phyloP scores from a whole-genome alignment of 1,140 invertebrate genomes.

The Leptoteleia sp. region DNA sequence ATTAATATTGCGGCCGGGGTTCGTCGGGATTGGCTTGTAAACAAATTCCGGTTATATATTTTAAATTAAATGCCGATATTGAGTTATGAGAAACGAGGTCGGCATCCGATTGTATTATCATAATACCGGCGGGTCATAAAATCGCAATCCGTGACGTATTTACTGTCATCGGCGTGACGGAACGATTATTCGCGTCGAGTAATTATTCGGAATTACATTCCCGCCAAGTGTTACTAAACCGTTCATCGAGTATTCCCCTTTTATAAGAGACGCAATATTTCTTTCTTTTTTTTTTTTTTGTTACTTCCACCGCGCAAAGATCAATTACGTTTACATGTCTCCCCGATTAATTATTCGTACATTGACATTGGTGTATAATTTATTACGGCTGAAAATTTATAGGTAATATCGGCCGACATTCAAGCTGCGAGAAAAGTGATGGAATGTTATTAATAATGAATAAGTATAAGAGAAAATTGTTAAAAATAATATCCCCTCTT shows the following conservation, averaged over 20 bases:
- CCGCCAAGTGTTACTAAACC: background rate
- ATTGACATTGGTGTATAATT: no score
- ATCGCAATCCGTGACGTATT: background rate
- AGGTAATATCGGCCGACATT: no score
- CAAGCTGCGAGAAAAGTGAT: no score
- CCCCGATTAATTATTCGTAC: background rate
- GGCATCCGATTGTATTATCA: background rate
- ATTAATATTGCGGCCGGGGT: no score
- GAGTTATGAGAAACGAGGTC: background rate
- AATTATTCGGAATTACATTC: background rate
- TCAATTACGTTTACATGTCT: no score
- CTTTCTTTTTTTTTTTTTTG: no score
- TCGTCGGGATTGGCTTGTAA: background rate
- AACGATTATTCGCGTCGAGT: background rate
- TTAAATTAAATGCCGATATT: background rate
- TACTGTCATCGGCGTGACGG: background rate
- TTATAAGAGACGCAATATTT: no score
- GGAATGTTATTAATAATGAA: no score
- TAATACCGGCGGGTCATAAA: background rate
- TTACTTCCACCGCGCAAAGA: no score
- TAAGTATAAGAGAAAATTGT: no score
- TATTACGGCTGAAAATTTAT: no score
- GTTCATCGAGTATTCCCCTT: background rate
- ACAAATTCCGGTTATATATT: background rate
- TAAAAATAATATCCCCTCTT: no score